Conservation (phyloP, 2,888 invertebrate genomes). For the Tinea pellionella region DNA sequence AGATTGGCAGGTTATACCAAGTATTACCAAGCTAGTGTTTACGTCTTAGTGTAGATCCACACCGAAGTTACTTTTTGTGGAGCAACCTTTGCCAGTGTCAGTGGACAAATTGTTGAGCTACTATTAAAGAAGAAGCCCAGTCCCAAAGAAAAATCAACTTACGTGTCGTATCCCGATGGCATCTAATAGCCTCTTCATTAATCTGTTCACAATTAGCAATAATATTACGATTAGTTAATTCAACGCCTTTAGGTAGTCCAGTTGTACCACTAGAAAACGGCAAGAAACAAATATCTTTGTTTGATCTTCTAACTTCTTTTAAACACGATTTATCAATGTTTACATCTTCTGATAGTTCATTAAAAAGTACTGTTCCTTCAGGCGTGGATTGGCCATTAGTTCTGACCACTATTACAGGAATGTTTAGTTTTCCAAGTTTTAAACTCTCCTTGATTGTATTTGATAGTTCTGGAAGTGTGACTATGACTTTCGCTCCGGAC, state of each 20-base stretch:
- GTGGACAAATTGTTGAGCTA: too few relatives aligned
- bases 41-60: too few relatives aligned
- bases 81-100: too few relatives aligned
- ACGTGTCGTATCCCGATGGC: slow-evolving; percentile 51
- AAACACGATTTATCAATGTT: slow-evolving; percentile 65
- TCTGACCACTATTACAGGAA: slow-evolving; percentile 67
- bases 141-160: slow-evolving; percentile 14
- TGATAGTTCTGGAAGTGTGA: slow-evolving; percentile 69
- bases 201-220: slow-evolving; percentile 61
- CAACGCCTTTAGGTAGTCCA: slow-evolving; percentile 83
- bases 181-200: slow-evolving; percentile 33
- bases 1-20: neutral
- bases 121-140: too few relatives aligned
- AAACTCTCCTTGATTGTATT: slow-evolving; percentile 57
- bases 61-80: too few relatives aligned
- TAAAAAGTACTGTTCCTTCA: slow-evolving; percentile 69
- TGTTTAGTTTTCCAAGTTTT: slow-evolving; percentile 48
- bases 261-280: slow-evolving; percentile 92
- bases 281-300: slow-evolving; percentile 74
- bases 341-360: slow-evolving; percentile 70
- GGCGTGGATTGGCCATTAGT: slow-evolving; percentile 42
- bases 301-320: slow-evolving; percentile 45
- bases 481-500: slow-evolving; percentile 71
- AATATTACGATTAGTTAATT: slow-evolving; percentile 72
- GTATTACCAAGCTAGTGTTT: too few relatives aligned